Base-by-base conservation (phyloP, 2,797 vertebrate species). In the Scomberomorus guttatus region DNA sequence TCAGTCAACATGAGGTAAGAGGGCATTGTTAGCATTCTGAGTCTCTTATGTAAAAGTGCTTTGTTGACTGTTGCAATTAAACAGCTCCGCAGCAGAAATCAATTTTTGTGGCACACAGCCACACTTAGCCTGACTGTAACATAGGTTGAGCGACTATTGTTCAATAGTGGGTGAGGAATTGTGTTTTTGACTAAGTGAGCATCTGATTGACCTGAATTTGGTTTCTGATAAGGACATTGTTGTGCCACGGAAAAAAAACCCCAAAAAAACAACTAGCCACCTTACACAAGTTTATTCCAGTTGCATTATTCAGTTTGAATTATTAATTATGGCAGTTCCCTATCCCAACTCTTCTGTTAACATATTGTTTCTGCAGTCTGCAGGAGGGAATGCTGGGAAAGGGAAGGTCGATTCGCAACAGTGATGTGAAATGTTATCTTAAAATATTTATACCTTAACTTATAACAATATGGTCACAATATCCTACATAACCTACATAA, bases 251-350 rank as follows among this genome's bases (percentile, higher is more conserved):
- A 37, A 39, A 39, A 37, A 3, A 29, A 29, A 29, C n/a, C n/a
- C n/a, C 3, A 66, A 39, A 66, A 80, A 69, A 75, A 57, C 63
- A 50, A 56, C 73, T 79, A 59, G 64, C 66, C 65, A 67, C 50
- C 50, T 64, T 69, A 25, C 50, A 56, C 32, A 69, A 32, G 27
- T 69, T 72, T 69, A 62, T 83, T 61, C 39, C 58, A 59, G 57
- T 65, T 85, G 65, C 17, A 77, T 86, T 82, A 84, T 76, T 87
- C 59, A 56, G 56, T 71, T 61, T 72, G 77, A 71, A 44, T 74
- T 61, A 65, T 72, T 75, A 71, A 44, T 74, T 61, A 65, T 74
- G 25, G 37, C 68, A 77, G 37, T 56, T 67, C 5, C 39, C 58
- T 72, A 55, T 81, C 42, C 13, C 62, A 83, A 27, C 56, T 69